Percentiles rank a stretch among this genome's conserved stretches.
These are phyloP conservation scores for Gymnopithys bicolor DNA, from an alignment of 2,797 vertebrate genomes.

Conservation along the genomic window DNA sequence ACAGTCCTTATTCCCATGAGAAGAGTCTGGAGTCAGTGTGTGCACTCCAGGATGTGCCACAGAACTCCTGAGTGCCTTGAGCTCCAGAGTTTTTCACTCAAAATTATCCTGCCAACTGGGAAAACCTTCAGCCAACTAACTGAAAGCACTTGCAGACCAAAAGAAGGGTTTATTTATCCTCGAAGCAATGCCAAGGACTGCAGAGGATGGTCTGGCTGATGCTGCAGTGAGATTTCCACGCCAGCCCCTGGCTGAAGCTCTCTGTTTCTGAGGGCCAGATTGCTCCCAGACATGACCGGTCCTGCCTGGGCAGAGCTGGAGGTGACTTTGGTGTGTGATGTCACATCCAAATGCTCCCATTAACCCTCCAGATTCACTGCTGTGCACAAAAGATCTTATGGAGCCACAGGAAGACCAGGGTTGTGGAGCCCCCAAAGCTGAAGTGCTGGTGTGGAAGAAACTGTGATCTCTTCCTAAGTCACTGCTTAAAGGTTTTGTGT, in stretches of 20 bases:
- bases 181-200: not conserved
- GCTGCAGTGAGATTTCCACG: not conserved
- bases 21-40: accelerated
- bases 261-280: not conserved
- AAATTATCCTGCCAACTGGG: not conserved
- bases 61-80: not conserved
- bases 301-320: not conserved
- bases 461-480: not conserved
- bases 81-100: not conserved
- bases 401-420: not conserved
- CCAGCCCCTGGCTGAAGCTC: not conserved
- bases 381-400: not conserved
- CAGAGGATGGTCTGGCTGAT: not conserved
- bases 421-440: not conserved
- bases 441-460: not conserved
- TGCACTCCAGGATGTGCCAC: accelerated
- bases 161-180: not conserved
- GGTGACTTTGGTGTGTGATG: not conserved
- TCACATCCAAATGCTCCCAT: not conserved
- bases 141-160: not conserved
- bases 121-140: not conserved
- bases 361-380: not conserved
- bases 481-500: not conserved
- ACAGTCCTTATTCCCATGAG: not conserved
- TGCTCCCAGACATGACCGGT: not conserved